Conservation (phyloP, 2,113 vertebrate genomes). For the Phainopepla nitens region DNA sequence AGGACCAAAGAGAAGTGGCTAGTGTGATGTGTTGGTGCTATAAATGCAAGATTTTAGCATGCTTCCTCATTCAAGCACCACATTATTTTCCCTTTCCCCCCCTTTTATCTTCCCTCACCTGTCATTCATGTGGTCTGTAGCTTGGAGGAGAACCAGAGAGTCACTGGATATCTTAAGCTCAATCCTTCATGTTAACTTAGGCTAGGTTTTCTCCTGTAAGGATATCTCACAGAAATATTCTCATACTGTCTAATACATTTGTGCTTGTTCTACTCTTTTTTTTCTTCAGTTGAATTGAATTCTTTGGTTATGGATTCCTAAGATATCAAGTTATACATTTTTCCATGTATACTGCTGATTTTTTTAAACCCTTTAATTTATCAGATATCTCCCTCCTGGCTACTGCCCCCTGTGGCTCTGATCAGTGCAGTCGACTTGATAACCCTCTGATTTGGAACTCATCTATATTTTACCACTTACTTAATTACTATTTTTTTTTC, state of each 20-base stretch:
- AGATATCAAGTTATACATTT: neutral
- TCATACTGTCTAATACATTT: neutral
- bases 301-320: neutral
- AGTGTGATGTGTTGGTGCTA: neutral
- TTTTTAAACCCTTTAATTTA: neutral
- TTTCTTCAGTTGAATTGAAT: neutral
- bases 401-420: neutral
- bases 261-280: neutral
- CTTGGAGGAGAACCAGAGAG: neutral
- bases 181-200: neutral
- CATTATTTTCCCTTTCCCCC: neutral
- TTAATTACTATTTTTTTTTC: neutral
- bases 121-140: neutral
- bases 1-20: neutral
- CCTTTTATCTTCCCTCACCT: neutral
- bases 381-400: neutral
- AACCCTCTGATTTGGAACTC: neutral
- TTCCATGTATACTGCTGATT: neutral
- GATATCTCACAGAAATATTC: neutral
- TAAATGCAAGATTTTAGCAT: neutral
- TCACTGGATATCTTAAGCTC: neutral
- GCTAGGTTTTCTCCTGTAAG: neutral
- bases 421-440: neutral
- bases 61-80: neutral
- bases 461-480: fast-evolving